Evolutionary conservation across 92 coral and sea anemone species (phyloP).

Genomic region (Parazoanthus swiftii): DNA sequence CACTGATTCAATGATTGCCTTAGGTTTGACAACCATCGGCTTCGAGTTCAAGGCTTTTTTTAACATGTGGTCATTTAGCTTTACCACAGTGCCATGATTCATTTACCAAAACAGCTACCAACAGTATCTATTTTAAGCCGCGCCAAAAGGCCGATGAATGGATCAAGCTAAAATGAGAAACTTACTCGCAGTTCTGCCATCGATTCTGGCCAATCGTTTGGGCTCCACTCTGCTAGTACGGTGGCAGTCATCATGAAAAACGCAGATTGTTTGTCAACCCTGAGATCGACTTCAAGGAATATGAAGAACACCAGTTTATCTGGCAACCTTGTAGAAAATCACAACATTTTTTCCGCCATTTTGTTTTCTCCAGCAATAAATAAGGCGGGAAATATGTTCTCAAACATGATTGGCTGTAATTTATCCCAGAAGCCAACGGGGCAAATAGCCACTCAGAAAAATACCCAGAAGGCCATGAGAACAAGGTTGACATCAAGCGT

Average conservation of each 20-base stretch:
- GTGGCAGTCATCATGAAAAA: constrained; percentile 32
- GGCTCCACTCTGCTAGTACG: constrained; percentile 63
- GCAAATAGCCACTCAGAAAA: not conserved
- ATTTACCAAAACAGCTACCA: too few relatives aligned
- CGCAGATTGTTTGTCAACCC: not conserved
- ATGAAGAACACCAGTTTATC: not conserved
- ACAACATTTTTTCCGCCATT: constrained; percentile 43
- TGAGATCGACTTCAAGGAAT: not conserved
- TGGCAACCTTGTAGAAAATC: not conserved
- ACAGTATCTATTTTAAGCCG: too few relatives aligned
- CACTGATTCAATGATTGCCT: too few relatives aligned
- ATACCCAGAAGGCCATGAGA: too few relatives aligned
- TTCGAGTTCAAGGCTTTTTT: too few relatives aligned
- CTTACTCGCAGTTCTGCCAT: constrained; percentile 79
- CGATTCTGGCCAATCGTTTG: constrained; percentile 93
- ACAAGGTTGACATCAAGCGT: not conserved
- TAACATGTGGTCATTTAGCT: too few relatives aligned
- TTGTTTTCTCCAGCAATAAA: constrained; percentile 35
- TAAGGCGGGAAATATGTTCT: constrained; percentile 53
- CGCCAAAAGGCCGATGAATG: not conserved
- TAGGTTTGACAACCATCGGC: too few relatives aligned
- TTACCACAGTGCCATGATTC: too few relatives aligned
- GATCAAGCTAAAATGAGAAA: not conserved
- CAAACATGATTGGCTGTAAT: constrained; percentile 43
- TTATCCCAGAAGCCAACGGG: constrained; percentile 32